phyloP scores from a whole-genome alignment of 2,113 vertebrate genomes.

The Thamnophis sirtalis region DNA sequence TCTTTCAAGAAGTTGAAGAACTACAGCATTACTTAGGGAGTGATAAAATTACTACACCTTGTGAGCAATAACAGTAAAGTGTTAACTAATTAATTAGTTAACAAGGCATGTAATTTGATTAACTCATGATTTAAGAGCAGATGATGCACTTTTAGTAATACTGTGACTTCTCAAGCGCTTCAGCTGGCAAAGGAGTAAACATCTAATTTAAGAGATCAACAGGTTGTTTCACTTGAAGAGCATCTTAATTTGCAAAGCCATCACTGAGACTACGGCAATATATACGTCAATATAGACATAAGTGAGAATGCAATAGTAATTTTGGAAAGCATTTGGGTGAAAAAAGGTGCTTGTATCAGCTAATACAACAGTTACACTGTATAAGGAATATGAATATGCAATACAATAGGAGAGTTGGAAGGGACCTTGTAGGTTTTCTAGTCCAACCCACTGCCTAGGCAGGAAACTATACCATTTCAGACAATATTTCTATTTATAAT shows the following conservation, averaged over 20 bases:
- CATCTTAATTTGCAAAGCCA: slow-evolving; percentile 22
- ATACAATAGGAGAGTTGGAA: no score
- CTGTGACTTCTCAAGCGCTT: slow-evolving; percentile 47
- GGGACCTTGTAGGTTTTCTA: no score
- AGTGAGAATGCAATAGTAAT: not conserved
- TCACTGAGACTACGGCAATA: not conserved
- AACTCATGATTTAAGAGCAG: slow-evolving; percentile 64
- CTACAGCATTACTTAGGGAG: slow-evolving; percentile 15
- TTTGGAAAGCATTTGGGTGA: not conserved
- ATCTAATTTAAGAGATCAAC: slow-evolving; percentile 41
- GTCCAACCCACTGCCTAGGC: no score
- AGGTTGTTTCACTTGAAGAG: slow-evolving; percentile 20
- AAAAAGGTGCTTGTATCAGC: not conserved
- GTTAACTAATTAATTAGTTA: slow-evolving; percentile 67
- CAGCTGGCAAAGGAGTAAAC: slow-evolving; percentile 13
- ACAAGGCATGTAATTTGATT: slow-evolving; percentile 71
- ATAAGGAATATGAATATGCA: not conserved
- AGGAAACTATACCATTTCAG: no score
- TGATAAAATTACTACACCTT: not conserved
- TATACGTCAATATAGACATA: not conserved
- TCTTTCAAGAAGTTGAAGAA: not conserved
- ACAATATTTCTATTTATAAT: not conserved
- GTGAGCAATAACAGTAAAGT: slow-evolving; percentile 41
- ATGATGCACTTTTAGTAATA: slow-evolving; percentile 52
- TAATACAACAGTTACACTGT: not conserved